Percentiles rank a stretch among this genome's conserved stretches.
These are phyloP conservation scores for Anabacerthia variegaticeps DNA, from an alignment of 2,797 vertebrate species.

Conservation along the genomic window DNA sequence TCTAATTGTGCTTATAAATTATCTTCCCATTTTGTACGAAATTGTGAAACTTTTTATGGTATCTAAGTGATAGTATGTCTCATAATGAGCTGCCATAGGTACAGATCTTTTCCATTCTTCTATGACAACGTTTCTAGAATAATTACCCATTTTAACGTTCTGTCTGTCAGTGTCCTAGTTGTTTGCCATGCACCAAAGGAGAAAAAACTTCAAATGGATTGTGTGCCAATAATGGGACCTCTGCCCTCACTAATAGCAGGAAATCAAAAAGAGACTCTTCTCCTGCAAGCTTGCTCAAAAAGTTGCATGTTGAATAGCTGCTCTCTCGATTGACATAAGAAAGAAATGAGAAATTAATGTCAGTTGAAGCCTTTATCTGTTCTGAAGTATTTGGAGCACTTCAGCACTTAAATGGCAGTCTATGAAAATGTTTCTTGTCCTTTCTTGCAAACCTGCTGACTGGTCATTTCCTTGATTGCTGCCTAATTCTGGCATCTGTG, in stretches of 20 bases:
- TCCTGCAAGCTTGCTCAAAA: neutral
- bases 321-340: neutral
- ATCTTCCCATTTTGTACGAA: neutral
- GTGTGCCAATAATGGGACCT: neutral
- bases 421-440: neutral
- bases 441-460: neutral
- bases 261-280: neutral
- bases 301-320: neutral
- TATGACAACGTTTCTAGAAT: neutral
- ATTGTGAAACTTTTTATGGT: neutral
- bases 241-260: neutral
- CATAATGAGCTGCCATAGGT: neutral
- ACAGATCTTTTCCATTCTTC: neutral
- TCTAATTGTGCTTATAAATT: constrained; percentile 19
- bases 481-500: neutral
- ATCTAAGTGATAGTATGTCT: neutral
- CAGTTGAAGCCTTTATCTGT: neutral
- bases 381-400: neutral
- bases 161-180: neutral
- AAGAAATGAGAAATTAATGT: neutral
- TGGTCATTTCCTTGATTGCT: neutral
- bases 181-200: neutral
- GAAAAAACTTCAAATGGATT: neutral
- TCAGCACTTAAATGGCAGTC: neutral
- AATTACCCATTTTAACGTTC: neutral